Evolutionary conservation across 2,888 invertebrate genomes (phyloP).

Genomic region (Spilosoma lubricipeda): DNA sequence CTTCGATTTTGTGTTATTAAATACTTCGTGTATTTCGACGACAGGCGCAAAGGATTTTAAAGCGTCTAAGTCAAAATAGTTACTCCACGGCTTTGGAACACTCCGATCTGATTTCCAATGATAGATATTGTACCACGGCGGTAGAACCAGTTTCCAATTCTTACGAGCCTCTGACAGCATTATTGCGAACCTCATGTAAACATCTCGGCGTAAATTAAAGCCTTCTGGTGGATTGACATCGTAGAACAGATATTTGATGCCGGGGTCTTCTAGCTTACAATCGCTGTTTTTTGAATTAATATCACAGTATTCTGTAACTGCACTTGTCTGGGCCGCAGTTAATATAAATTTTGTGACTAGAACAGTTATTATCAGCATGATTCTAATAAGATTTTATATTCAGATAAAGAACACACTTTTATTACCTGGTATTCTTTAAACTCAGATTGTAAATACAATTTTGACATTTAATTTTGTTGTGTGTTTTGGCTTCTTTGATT

Average conservation of each 20-base stretch:
- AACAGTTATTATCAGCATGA: conserved; percentile 37
- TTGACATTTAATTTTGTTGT: not conserved
- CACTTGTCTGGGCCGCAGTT: conserved; percentile 37
- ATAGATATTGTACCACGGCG: conserved; percentile 96
- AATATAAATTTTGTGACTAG: conserved; percentile 40
- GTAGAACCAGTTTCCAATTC: conserved; percentile 91
- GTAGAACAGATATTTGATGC: conserved; percentile 92
- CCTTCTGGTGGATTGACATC: conserved; percentile 98
- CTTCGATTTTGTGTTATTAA: conserved; percentile 66
- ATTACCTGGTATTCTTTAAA: too few species aligned
- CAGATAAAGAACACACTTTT: too few species aligned
- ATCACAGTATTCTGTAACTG: conserved; percentile 50
- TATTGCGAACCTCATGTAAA: conserved; percentile 96
- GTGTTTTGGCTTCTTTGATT: not conserved
- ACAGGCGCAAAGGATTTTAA: conserved; percentile 93
- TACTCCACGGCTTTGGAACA: conserved; percentile 90
- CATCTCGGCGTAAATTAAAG: conserved; percentile 98
- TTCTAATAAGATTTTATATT: not conserved
- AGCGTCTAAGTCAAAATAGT: conserved; percentile 94
- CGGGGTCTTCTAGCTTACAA: conserved; percentile 35
- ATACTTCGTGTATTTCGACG: conserved; percentile 93
- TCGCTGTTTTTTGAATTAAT: conserved; percentile 28
- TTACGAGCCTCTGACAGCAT: conserved; percentile 90
- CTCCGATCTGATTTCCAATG: conserved; percentile 93
- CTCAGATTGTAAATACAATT: too few species aligned